Base-by-base conservation (phyloP, 2,797 vertebrate genomes). In the Sitta carolinensis region DNA sequence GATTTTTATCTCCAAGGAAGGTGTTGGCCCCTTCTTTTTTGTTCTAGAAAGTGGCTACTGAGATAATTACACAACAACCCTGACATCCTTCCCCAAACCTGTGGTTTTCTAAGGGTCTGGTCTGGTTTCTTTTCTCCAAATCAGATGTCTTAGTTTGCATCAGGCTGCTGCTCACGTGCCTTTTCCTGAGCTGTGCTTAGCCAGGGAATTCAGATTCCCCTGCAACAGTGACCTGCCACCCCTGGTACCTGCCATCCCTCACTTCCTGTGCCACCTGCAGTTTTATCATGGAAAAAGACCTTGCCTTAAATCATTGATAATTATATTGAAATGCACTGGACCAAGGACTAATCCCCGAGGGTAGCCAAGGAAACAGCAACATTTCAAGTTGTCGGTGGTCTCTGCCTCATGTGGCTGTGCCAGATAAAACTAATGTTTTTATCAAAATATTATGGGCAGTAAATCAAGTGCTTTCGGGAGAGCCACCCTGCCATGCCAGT, bases 401-500 rank as follows among this genome's bases (percentile, higher is more conserved):
- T 92, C 64, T 96, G 68, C 62, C 57, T 93, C 47, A 3, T 40
- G 32, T 74, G 72, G 87, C 40, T 2, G 0, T 45, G 59, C 48
- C 64, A 94, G 94, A 91, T 91, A 94, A 91, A 72, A 70, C 45
- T 81, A 77, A 80, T 87, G 82, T 95, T 94, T 94, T 92, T 87
- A 96, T 80, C 75, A 91, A 74, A 87, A 75, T 87, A 72, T 74
- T 70, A 30, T 13, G n/a, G 26, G 54, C 21, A 77, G 68, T 68
- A 92, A 93, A 92, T 81, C 83, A 78, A 87, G 26, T 10, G 80
- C 59, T 92, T 89, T 93, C 0, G 0, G 58, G 34, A 83, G 7
- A 77, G 47, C 57, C 3, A 3, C 47, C 45, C 52, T 83, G 61
- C 68, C 84, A 57, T 40, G 81, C 30, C 84, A 64, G 72, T 75